Conservation (phyloP, 2,888 invertebrate genomes). For the Cylindroiulus punctatus region DNA sequence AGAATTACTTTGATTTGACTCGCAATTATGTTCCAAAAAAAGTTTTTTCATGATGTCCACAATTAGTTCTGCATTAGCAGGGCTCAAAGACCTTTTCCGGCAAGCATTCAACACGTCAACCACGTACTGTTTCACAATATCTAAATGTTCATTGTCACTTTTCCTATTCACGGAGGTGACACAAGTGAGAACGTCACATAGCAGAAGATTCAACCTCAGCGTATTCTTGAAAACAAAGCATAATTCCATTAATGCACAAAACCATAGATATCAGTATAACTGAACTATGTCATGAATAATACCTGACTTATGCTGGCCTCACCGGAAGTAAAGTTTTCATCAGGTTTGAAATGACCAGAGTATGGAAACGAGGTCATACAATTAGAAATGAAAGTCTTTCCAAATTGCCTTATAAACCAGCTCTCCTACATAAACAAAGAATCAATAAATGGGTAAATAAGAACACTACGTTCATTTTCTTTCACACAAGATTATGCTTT, state of each 20-base stretch:
- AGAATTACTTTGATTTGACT: constrained; percentile 23
- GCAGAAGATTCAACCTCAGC: background rate
- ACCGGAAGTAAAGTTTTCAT: background rate
- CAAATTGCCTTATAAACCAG: constrained; percentile 6
- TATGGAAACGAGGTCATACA: constrained; percentile 50
- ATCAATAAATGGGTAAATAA: background rate
- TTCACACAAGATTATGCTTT: background rate
- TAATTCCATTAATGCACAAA: background rate
- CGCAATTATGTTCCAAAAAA: background rate
- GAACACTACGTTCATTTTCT: no score
- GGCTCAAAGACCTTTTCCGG: background rate
- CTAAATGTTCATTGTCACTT: constrained; percentile 13
- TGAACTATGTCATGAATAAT: background rate
- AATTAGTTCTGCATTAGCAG: background rate
- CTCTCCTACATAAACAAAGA: background rate
- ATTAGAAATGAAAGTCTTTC: background rate
- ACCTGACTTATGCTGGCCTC: background rate
- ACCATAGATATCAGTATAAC: background rate
- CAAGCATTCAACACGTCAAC: background rate
- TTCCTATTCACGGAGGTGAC: background rate
- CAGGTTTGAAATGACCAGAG: background rate
- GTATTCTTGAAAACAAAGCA: constrained; percentile 15
- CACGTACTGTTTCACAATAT: background rate
- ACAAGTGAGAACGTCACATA: constrained; percentile 29
- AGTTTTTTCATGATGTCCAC: background rate